A percentile compares a stretch with the other conserved stretches of the same genome.
phyloP scores from a whole-genome alignment of 1,140 invertebrate genomes.

The Caenorhabditis brenneri region DNA sequence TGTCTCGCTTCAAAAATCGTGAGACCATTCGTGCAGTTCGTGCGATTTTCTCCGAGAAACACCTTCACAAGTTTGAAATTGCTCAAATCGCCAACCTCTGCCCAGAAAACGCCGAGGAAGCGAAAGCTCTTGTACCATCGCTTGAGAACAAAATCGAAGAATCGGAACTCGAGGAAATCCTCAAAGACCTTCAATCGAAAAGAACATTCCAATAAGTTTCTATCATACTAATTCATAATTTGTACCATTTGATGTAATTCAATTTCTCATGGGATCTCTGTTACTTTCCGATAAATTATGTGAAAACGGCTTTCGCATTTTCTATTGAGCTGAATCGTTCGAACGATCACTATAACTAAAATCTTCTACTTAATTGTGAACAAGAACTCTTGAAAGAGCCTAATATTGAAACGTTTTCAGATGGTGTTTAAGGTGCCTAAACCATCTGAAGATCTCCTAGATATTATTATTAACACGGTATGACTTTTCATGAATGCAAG shows the following conservation, averaged over 20 bases:
- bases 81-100: constrained; percentile 95
- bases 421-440: background rate
- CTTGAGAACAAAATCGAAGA: constrained; percentile 59
- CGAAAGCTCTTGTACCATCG: constrained; percentile 89
- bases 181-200: constrained; percentile 56
- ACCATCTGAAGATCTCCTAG: background rate
- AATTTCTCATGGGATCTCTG: background rate
- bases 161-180: constrained; percentile 58
- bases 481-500: background rate
- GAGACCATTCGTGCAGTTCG: constrained; percentile 94
- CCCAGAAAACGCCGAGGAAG: constrained; percentile 95
- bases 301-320: no score
- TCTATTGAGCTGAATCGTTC: no score
- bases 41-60: constrained; percentile 80
- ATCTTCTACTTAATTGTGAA: no score
- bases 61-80: constrained; percentile 97
- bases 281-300: background rate
- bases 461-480: background rate
- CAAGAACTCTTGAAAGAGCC: no score
- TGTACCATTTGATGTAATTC: no score
- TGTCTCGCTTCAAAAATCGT: constrained; percentile 90
- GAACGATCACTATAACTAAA: no score
- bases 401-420: background rate
- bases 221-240: background rate
- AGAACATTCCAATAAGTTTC: constrained; percentile 59